Conservation (phyloP, 2,113 vertebrate genomes). For the Pelecanoides urinatrix region DNA sequence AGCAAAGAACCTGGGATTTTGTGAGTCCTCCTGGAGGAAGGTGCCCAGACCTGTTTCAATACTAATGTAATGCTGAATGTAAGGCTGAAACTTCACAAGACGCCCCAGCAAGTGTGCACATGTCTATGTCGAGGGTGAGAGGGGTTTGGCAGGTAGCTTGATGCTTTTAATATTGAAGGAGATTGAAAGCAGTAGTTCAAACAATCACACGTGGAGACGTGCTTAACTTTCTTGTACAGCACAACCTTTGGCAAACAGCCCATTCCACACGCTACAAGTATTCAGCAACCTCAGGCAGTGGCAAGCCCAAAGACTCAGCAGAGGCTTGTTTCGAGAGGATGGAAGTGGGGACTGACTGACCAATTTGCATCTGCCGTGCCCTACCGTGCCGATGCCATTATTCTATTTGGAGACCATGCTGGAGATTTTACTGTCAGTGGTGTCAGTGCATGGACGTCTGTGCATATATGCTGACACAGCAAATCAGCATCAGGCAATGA, state of each 20-base stretch:
- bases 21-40: neutral
- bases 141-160: neutral
- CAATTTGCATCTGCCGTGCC: neutral
- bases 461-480: neutral
- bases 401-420: neutral
- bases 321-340: neutral
- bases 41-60: neutral
- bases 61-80: neutral
- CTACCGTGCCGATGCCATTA: neutral
- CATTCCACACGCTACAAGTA: neutral
- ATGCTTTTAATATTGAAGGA: neutral
- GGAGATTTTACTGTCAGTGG: neutral
- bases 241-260: neutral
- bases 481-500: neutral
- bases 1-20: neutral
- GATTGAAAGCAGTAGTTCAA: neutral
- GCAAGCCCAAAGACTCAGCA: neutral
- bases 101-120: neutral
- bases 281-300: fast-evolving
- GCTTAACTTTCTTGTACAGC: neutral
- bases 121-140: fast-evolving
- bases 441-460: fast-evolving
- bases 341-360: neutral
- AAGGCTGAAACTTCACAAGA: neutral
- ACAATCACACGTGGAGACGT: neutral